These are phyloP conservation scores for Clarias platycephalus DNA, from an alignment of 2,797 vertebrate species.

Conservation along the genomic window DNA sequence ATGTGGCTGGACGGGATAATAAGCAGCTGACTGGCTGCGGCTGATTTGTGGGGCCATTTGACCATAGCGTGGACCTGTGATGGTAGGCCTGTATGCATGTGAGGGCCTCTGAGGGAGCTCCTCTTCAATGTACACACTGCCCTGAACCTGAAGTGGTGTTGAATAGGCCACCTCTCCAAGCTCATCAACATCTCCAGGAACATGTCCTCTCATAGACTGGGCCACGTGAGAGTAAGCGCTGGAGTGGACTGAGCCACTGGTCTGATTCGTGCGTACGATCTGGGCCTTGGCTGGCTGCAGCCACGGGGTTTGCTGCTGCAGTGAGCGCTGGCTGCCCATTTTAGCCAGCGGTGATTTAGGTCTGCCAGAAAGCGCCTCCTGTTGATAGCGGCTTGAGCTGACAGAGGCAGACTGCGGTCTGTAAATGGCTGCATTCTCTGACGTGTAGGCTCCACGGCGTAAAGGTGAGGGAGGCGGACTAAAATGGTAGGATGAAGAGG, in stretches of 20 bases:
- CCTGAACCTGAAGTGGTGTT: conserved; percentile 81
- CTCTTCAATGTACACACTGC: conserved; percentile 82
- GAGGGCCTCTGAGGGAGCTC: conserved; percentile 82
- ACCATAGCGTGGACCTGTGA: conserved; percentile 76
- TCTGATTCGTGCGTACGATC: conserved; percentile 86
- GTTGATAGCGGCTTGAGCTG: conserved; percentile 50
- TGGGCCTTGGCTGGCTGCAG: conserved; percentile 90
- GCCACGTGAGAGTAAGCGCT: conserved; percentile 86
- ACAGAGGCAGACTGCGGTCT: conserved; percentile 81
- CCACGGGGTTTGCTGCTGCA: conserved; percentile 85
- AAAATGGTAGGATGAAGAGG: conserved; percentile 76
- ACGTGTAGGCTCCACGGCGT: conserved; percentile 81
- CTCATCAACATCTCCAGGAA: conserved; percentile 87
- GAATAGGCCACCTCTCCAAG: conserved; percentile 76
- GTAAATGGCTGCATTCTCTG: conserved; percentile 80
- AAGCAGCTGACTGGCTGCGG: conserved; percentile 91
- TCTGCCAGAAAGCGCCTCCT: conserved; percentile 78
- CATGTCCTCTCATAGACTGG: conserved; percentile 81
- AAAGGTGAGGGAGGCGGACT: conserved; percentile 85
- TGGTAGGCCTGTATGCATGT: conserved; percentile 77
- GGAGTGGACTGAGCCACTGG: conserved; percentile 65
- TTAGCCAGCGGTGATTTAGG: conserved; percentile 86
- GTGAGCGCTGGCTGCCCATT: conserved; percentile 82
- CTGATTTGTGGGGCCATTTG: conserved; percentile 84
- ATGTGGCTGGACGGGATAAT: conserved; percentile 85